Evolutionary conservation across 2,888 invertebrate genomes (phyloP), one percentile per base, ranked within the genome.

Genomic region (Nymphalis urticae): DNA sequence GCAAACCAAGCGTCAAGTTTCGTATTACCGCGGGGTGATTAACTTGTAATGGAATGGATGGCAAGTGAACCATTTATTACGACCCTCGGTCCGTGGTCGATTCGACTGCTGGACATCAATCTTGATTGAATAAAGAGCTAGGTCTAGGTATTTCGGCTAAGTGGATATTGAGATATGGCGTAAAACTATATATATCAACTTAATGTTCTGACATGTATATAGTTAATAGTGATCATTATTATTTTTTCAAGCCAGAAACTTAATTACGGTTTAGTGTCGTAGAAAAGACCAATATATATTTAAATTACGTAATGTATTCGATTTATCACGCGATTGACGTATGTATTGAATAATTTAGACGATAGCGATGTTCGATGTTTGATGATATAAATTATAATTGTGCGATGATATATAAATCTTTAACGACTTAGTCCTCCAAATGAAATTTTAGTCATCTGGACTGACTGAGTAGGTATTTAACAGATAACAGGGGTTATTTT

Each of bases 31-130:
- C 60, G 27, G 47, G 62, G 64, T 67, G 70, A 72, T 75, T 73
- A 74, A 68, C 68, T 64, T 70, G 53, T 64, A 74, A 70, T 65
- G 70, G 71, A 70, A 61, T 47, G 68, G 66, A 56, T 56, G 53
- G 69, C 67, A 61, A 69, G 64, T 64, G 72, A 64, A 65, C 72
- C 74, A 72, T 74, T 72, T 73, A 67, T 73, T 67, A 72, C 48
- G 62, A 58, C 65, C 66, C 64, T 71, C 65, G 59, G 71, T 69
- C 71, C 65, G 54, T 67, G 65, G 70, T 70, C 63, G 54, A 70
- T 66, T 67, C 68, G 50, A 66, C 42, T 63, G n/a, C 53, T 61
- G 66, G 51, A 32, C 64, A 72, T 72, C 72, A 66, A 72, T 72
- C 70, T 68, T 69, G 70, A 72, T 64, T 72, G 67, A 66, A 69